A percentile compares a stretch with the other conserved stretches of the same genome.
These are phyloP conservation scores for Apis florea DNA, from an alignment of 1,140 invertebrate genomes.

Conservation along the genomic window DNA sequence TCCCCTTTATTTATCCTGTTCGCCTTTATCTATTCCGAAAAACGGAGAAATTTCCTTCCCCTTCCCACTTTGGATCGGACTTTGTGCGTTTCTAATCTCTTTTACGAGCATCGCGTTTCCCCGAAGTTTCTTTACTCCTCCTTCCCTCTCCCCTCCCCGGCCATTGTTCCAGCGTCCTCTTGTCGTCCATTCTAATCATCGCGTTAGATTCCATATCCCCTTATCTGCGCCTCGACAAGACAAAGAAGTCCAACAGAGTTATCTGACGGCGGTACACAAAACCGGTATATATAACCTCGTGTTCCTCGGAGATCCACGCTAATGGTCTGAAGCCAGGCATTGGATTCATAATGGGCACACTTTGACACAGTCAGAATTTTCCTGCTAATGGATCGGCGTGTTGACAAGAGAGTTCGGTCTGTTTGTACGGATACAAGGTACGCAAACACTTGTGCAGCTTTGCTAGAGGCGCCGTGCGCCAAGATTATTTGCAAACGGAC, in stretches of 20 bases:
- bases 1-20: background rate
- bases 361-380: conserved; percentile 44
- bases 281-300: conserved; percentile 36
- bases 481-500: conserved; percentile 30
- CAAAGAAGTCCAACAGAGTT: conserved; percentile 42
- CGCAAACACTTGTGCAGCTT: background rate
- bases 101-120: conserved; percentile 12
- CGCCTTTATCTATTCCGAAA: background rate
- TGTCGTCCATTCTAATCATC: conserved; percentile 37
- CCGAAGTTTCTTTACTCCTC: background rate
- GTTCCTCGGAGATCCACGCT: conserved; percentile 42
- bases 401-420: conserved; percentile 54
- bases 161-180: conserved; percentile 22
- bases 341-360: conserved; percentile 5
- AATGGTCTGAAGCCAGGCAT: conserved; percentile 40
- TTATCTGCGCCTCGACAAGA: conserved; percentile 38
- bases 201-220: conserved; percentile 31
- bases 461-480: conserved; percentile 38
- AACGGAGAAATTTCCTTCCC: background rate
- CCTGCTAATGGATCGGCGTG: conserved; percentile 59
- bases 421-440: conserved; percentile 12
- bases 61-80: background rate
- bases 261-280: conserved; percentile 34
- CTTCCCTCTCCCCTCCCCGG: background rate
- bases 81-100: conserved; percentile 34